Evolutionary conservation across 2,113 vertebrate species (phyloP).

Genomic region (Microcebus jonahi): DNA sequence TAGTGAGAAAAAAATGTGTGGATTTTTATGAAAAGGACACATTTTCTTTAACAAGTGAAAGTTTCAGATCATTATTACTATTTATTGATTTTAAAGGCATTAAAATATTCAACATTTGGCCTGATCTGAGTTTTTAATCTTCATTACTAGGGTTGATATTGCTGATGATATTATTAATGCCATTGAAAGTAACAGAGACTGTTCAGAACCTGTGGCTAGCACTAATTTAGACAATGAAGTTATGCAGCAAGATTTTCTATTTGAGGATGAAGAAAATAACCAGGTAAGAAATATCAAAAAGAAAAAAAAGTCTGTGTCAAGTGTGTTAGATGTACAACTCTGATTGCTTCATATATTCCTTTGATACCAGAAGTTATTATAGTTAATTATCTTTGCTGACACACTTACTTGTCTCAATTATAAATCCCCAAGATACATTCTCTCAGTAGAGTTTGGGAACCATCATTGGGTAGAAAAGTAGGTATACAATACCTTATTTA

Average conservation of each 20-base stretch:
- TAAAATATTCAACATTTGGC: conserved; percentile 28
- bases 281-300: conserved; percentile 83
- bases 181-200: conserved; percentile 80
- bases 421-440: not conserved
- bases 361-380: conserved; percentile 14
- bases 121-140: conserved; percentile 60
- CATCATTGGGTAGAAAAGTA: conserved; percentile 12
- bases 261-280: conserved; percentile 84
- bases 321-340: not conserved
- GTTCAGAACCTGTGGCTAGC: conserved; percentile 84
- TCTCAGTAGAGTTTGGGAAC: not conserved
- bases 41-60: conserved; percentile 44
- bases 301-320: not conserved
- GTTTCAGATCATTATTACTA: conserved; percentile 1
- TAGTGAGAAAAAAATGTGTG: not conserved
- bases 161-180: conserved; percentile 85
- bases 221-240: conserved; percentile 83
- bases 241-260: conserved; percentile 83
- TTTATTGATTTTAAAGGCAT: conserved; percentile 5
- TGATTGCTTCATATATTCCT: conserved; percentile 37
- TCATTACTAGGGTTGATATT: conserved; percentile 83
- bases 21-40: conserved; percentile 31
- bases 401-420: conserved; percentile 19
- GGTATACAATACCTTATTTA: not conserved
- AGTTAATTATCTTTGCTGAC: conserved; percentile 15